Evolutionary conservation across 2,797 vertebrate genomes (phyloP), one percentile per base, ranked within the genome.

Genomic region (Pseudopleuronectes americanus): DNA sequence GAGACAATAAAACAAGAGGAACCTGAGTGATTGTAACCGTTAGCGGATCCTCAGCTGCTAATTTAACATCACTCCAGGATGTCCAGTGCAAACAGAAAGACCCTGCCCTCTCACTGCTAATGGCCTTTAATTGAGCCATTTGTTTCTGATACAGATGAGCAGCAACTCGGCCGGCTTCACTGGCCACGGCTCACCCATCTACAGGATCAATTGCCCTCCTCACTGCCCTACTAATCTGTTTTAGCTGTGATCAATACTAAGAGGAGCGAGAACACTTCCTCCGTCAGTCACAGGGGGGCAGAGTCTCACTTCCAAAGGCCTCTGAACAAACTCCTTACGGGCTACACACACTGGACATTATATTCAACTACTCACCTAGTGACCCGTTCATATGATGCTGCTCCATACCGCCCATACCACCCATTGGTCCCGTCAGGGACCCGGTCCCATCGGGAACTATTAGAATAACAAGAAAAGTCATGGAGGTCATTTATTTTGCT

Each of bases 361-460:
- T 64, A 2, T 55, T 43, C 45, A n/a, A 38, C 13, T 24, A 82
- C 94, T 92, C 84, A 97, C 97, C 96, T 95, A 97, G 89, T 71
- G 97, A 96, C 86, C 97, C 96, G 31, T 98, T 97, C 94, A 97
- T 96, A 90, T 96, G 96, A 81, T 97, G 96, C n/a, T 96, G 95
- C 86, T 97, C 96, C 96, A 97, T 95, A 0, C 95, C 89, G 23
- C 95, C 93, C 95, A 98, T 95, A 55, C 95, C 95, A 2, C 95
- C 94, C 95, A 97, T 95, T 6, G 96, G 95, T n/a, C 17, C 96
- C 96, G 56, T 97, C 96, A 0, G 96, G 96, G 92, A 45, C 96
- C 96, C 0, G 96, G 95, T n/a, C 96, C 96, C 86, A 97, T 96
- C 0, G 96, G 95, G 92, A 97, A 97, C 96, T 98, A 76, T 48